Evolutionary conservation across 2,888 invertebrate species (phyloP), one percentile per base, ranked within the genome.

Genomic region (Sepioteuthis lessoniana): DNA sequence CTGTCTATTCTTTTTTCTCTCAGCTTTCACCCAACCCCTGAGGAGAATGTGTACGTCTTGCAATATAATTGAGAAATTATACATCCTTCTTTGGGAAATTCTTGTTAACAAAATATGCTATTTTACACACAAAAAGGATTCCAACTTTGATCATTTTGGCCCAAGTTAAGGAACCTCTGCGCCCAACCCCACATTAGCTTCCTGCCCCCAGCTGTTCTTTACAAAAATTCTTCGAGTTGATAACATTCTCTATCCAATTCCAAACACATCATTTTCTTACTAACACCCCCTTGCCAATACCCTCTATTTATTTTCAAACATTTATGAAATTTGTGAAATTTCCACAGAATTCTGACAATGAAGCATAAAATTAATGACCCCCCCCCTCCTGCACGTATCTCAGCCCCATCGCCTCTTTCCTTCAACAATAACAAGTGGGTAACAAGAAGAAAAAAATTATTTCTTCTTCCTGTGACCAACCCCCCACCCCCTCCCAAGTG

Each of bases 151-250:
- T 76, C 76, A 76, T n/a, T 76, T 76, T 16, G 76, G 10, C n/a
- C 76, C 76, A 35, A 76, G 8, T 25, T 76, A 76, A 76, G 76
- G n/a, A 13, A 35, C 21, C 55, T 4, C 5, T 55, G 3, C 25
- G 21, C 16, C 76, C n/a, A n/a, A 35, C 8, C 31, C 60, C 31
- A 2, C 25, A 10, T 31, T 31, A 28, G 4, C 60, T 31, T 25
- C 60, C n/a, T 76, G 76, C n/a, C 16, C n/a, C n/a, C 35, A 76
- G 76, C 16, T 76, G n/a, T 76, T 76, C 76, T 76, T 76, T 35
- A 35, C 76, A 35, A n/a, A 76, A 76, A 76, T 76, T 76, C 76
- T 76, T 76, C n/a, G n/a, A 76, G 76, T 76, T n/a, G 76, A 76
- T 76, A n/a, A 19, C 35, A 76, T 76, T 76, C 35, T 76, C 8